phyloP scores from a whole-genome alignment of 2,797 vertebrate genomes.

The Macroramphosus scolopax region DNA sequence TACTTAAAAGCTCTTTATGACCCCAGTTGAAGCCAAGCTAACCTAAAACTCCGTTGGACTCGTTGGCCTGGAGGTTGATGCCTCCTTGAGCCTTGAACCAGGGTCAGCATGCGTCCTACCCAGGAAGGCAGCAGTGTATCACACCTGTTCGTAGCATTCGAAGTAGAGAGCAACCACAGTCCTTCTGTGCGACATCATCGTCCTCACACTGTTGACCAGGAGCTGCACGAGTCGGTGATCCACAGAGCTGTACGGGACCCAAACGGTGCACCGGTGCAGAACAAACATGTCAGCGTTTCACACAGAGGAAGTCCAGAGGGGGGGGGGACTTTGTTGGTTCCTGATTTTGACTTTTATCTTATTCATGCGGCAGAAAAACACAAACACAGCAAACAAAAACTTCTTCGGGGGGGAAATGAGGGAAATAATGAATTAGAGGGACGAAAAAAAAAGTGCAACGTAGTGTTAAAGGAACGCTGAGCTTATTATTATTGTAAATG shows the following conservation, averaged over 20 bases:
- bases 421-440: neutral
- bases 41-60: no score
- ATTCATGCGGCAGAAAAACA: slow-evolving; percentile 57
- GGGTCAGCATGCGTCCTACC: neutral
- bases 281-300: slow-evolving; percentile 58
- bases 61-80: neutral
- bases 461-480: neutral
- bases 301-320: slow-evolving; percentile 28
- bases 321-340: slow-evolving; percentile 34
- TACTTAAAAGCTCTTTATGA: no score
- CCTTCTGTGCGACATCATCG: slow-evolving; percentile 8
- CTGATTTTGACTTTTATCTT: slow-evolving; percentile 51
- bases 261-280: slow-evolving; percentile 37
- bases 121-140: slow-evolving; percentile 16
- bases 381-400: slow-evolving; percentile 24
- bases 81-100: neutral
- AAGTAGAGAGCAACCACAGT: slow-evolving; percentile 19
- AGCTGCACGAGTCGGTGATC: slow-evolving; percentile 22
- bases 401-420: slow-evolving; percentile 1
- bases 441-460: slow-evolving; percentile 19
- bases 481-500: slow-evolving; percentile 4
- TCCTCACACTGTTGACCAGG: slow-evolving; percentile 16
- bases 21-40: no score
- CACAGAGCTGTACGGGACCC: slow-evolving; percentile 30
- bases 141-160: slow-evolving; percentile 9